Conservation (phyloP, 2,888 invertebrate genomes). For the Sinohyriopsis cumingii region DNA sequence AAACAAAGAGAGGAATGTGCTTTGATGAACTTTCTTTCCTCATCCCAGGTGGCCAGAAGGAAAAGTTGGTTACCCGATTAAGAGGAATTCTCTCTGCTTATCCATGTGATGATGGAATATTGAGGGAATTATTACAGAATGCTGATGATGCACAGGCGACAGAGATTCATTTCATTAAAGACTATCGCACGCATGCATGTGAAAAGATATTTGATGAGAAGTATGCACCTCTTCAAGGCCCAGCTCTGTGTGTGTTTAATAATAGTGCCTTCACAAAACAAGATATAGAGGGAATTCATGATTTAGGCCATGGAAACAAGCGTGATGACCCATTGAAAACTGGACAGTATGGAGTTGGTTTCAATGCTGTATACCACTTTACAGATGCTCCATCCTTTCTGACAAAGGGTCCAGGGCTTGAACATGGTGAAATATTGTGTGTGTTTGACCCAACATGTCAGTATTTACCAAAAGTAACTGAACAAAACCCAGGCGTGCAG, state of each 20-base stretch:
- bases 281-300: conserved; percentile 65
- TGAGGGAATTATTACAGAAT: conserved; percentile 68
- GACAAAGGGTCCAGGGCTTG: conserved; percentile 40
- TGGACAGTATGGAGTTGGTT: conserved; percentile 69
- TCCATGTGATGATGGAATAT: conserved; percentile 61
- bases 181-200: conserved; percentile 41
- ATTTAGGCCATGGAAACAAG: conserved; percentile 66
- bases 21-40: conserved; percentile 13
- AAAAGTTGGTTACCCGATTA: conserved; percentile 60
- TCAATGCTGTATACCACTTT: conserved; percentile 68
- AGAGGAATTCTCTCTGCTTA: conserved; percentile 60
- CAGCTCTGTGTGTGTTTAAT: conserved; percentile 68
- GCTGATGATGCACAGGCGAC: conserved; percentile 66
- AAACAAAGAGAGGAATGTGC: conserved; percentile 26
- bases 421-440: conserved; percentile 39
- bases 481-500: conserved; percentile 42
- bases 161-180: conserved; percentile 63
- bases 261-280: conserved; percentile 59
- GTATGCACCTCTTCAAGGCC: conserved; percentile 62
- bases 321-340: conserved; percentile 63
- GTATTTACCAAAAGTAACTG: conserved; percentile 36
- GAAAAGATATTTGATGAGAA: conserved; percentile 35
- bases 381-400: conserved; percentile 69
- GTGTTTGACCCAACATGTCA: conserved; percentile 54
- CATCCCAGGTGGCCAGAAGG: conserved; percentile 65